Percentiles rank a stretch among this genome's conserved stretches.
phyloP scores from a whole-genome alignment of 2,888 invertebrate genomes.

The Cheilosia urbana region DNA sequence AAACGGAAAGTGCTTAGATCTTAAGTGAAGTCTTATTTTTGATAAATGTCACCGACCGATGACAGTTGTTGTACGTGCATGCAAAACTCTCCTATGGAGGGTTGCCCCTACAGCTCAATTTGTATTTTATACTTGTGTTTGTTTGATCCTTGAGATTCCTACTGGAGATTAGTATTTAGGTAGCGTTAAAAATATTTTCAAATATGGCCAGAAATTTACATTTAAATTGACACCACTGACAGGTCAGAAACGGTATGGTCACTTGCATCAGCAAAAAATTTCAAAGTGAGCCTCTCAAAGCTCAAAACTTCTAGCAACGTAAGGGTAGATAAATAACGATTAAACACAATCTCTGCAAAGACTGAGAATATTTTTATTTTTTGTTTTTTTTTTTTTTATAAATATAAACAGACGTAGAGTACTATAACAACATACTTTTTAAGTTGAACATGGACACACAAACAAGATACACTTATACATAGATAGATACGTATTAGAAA shows the following conservation, averaged over 20 bases:
- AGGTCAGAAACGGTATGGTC: conserved; percentile 63
- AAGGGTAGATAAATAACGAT: conserved; percentile 45
- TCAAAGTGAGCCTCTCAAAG: conserved; percentile 22
- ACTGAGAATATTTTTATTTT: conserved; percentile 80
- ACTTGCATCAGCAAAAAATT: conserved; percentile 51
- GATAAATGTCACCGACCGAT: conserved; percentile 45
- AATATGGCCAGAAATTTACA: conserved; percentile 62
- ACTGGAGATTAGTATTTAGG: conserved; percentile 67
- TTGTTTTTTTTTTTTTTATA: conserved; percentile 39
- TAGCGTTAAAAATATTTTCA: conserved; percentile 49
- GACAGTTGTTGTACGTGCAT: conserved; percentile 50
- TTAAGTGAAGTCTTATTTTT: conserved; percentile 25
- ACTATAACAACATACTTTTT: conserved; percentile 28
- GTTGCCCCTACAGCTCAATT: conserved; percentile 4
- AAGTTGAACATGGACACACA: conserved; percentile 45
- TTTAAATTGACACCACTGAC: conserved; percentile 27
- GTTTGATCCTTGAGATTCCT: conserved; percentile 68
- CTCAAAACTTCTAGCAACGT: conserved; percentile 33
- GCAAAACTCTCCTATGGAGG: conserved; percentile 72
- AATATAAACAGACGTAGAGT: conserved; percentile 14
- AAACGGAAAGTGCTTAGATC: conserved; percentile 83
- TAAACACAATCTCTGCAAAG: conserved; percentile 82
- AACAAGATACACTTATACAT: conserved; percentile 33
- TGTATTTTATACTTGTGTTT: conserved; percentile 34
- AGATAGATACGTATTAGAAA: conserved; percentile 38